Base-by-base conservation (phyloP, 37 sponge, comb jelly and placozoan genomes). In the Theonella swinhoei region DNA sequence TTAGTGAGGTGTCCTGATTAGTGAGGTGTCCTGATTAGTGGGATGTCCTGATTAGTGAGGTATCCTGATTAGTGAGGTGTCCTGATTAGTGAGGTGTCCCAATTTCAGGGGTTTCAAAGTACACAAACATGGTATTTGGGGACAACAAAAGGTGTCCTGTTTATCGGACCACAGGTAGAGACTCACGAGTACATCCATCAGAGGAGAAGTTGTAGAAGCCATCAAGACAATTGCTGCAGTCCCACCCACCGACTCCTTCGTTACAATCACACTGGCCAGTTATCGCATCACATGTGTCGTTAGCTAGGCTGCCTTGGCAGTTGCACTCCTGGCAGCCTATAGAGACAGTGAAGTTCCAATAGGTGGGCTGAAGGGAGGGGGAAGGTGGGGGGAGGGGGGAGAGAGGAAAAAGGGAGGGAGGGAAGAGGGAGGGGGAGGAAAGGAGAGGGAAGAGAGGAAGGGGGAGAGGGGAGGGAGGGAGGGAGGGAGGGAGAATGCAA, bases 241-340 rank as follows among this genome's bases (percentile, higher is more conserved):
- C 70, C 30, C 29, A 17, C 32, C 80, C 88, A 37, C 75, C 65
- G 4, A 83, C 60, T 1, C 79, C 75, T 8, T 33, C 64, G 29
- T 71, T 81, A 72, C 95, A 94, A 22, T 36, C 24, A 70, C 95
- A 94, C 76, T 41, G 64, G 28, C 95, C 91, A n/a, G 47, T 85
- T 0, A 63, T 63, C 34, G 22, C 64, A 69, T 88, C 81, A 62
- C 85, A 88, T n/a, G 30, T 59, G 33, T 58, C 59, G 82, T 76
- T 76, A 22, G 75, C 66, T 23, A 76, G 20, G 1, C 83, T 71
- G 19, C n/a, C 39, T 38, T 54, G 68, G 43, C 95, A 94, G 22
- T 25, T 74, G 72, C 95, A 94, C 20, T 83, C 71, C 17, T 68
- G 62, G 64, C 95, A 94, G 23, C 85, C 85, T 34, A 42, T 71